Evolutionary conservation across 2,797 vertebrate genomes (phyloP).

Genomic region (Catostomus latipinnis): DNA sequence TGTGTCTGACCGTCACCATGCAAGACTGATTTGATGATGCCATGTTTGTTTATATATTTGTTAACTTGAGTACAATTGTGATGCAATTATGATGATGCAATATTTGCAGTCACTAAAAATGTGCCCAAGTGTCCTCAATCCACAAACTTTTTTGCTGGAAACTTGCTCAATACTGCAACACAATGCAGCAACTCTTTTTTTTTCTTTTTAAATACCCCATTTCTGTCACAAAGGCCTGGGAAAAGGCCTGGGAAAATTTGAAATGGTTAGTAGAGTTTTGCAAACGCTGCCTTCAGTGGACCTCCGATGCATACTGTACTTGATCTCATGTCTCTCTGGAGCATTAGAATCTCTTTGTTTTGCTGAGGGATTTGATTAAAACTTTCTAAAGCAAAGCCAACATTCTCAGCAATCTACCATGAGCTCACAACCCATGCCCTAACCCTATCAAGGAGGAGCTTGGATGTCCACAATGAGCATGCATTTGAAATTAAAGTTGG

Average conservation of each 20-base stretch:
- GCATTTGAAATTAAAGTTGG: constrained; percentile 37
- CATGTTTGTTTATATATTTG: constrained; percentile 33
- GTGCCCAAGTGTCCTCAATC: background rate
- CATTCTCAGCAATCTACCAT: constrained; percentile 15
- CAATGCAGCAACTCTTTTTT: constrained; percentile 17
- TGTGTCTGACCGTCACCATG: background rate
- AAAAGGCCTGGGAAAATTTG: background rate
- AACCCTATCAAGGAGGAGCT: background rate
- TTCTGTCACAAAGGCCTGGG: constrained; percentile 3
- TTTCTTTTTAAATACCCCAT: background rate
- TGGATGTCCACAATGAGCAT: constrained; percentile 6
- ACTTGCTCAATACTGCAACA: constrained; percentile 3
- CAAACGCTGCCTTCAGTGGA: constrained; percentile 11
- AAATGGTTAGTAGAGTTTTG: background rate
- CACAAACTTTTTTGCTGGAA: background rate
- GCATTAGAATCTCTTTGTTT: constrained; percentile 45
- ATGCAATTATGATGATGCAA: constrained; percentile 36
- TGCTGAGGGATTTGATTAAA: constrained; percentile 43
- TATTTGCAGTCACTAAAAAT: constrained; percentile 32
- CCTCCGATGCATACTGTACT: background rate
- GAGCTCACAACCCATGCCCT: constrained; percentile 17
- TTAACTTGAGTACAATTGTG: constrained; percentile 21
- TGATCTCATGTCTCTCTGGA: constrained; percentile 22
- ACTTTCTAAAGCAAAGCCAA: constrained; percentile 37
- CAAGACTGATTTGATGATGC: background rate